Percentiles rank a stretch among this genome's conserved stretches.
Evolutionary conservation across 2,113 vertebrate species (phyloP).

Genomic region (Stigmatopora nigra): DNA sequence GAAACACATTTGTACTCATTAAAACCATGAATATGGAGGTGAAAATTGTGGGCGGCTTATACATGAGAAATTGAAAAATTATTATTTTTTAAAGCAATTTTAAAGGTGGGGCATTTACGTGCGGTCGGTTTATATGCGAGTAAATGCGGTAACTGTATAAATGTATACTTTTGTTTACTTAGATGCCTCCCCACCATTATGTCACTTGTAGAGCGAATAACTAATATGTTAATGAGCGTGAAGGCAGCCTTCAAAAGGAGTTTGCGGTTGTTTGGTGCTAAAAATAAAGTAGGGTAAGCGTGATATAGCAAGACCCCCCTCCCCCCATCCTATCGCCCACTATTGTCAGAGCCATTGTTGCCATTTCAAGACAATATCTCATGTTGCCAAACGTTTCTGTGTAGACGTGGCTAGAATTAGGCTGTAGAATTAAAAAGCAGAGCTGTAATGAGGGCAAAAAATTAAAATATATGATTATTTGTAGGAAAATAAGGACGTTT

Average conservation of each 20-base stretch:
- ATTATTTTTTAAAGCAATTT: no score
- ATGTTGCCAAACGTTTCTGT: constrained; percentile 58
- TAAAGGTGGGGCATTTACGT: no score
- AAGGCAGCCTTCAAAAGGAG: background rate
- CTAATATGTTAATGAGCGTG: background rate
- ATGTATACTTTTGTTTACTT: background rate
- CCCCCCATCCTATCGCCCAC: constrained; percentile 17
- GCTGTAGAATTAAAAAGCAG: constrained; percentile 33
- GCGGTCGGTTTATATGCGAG: no score
- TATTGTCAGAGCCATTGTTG: constrained; percentile 31
- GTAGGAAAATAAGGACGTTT: constrained; percentile 37
- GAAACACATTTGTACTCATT: no score
- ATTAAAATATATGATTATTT: constrained; percentile 33
- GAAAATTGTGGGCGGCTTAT: no score
- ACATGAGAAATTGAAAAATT: no score
- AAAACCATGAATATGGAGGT: no score
- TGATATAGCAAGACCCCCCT: constrained; percentile 18
- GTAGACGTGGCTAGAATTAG: constrained; percentile 29
- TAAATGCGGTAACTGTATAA: background rate
- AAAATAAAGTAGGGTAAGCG: constrained; percentile 37
- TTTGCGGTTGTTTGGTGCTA: constrained; percentile 5
- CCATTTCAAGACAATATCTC: constrained; percentile 46
- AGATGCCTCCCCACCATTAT: background rate
- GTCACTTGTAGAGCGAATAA: background rate
- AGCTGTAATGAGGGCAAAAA: constrained; percentile 31